These are phyloP conservation scores for Gracilinanus agilis DNA, from an alignment of 2,113 vertebrate species.

Conservation along the genomic window DNA sequence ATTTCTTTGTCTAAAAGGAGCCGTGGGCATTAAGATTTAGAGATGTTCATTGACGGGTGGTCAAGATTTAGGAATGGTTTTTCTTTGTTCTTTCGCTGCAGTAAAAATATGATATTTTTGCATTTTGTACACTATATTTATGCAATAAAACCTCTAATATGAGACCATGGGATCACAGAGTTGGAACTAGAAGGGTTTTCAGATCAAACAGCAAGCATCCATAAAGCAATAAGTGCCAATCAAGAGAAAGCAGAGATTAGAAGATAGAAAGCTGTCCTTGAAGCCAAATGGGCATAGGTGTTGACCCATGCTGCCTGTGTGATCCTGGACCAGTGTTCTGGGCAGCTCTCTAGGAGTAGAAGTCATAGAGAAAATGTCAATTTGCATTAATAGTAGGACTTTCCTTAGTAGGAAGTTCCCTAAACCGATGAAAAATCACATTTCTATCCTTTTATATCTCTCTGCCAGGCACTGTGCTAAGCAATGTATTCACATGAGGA, in stretches of 20 bases:
- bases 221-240: not conserved
- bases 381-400: not conserved
- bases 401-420: not conserved
- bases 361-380: not conserved
- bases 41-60: not conserved
- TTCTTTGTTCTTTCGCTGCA: not conserved
- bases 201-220: not conserved
- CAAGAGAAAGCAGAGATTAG: not conserved
- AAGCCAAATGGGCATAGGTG: not conserved
- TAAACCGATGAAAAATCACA: not conserved
- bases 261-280: not conserved
- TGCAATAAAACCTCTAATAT: not conserved
- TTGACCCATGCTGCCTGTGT: not conserved
- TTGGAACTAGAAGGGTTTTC: not conserved
- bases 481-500: not conserved
- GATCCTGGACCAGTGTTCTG: not conserved
- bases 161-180: not conserved
- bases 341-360: not conserved
- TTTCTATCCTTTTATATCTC: not conserved
- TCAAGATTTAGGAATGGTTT: not conserved
- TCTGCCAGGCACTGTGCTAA: not conserved
- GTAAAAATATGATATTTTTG: no score
- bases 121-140: not conserved
- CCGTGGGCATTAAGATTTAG: not conserved
- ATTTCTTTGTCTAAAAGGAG: not conserved